These are phyloP conservation scores for Ceyx melanurus DNA, from an alignment of 2,113 vertebrate genomes.

Conservation along the genomic window DNA sequence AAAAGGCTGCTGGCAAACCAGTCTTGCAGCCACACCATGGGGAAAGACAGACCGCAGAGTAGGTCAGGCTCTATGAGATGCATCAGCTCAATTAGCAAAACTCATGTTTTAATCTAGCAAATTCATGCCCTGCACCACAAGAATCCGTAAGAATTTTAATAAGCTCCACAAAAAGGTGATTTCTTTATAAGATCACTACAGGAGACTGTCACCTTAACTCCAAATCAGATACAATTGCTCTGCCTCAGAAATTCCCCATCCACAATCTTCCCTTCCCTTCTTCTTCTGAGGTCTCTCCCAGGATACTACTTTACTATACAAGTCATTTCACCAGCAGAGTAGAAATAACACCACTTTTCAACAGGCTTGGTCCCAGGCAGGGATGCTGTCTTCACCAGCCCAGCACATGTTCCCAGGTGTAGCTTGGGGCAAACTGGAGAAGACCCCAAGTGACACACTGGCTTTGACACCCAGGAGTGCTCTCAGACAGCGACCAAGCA, in stretches of 20 bases:
- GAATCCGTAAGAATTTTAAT: background rate
- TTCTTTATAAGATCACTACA: background rate
- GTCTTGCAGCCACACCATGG: accelerated
- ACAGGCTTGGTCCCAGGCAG: background rate
- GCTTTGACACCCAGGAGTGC: background rate
- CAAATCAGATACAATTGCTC: background rate
- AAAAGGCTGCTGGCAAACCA: background rate
- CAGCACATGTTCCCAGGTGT: accelerated
- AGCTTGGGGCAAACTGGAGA: background rate
- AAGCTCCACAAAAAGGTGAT: background rate
- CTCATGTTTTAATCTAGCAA: background rate
- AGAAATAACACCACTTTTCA: constrained; percentile 13
- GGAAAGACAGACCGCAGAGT: background rate
- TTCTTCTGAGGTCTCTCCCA: constrained; percentile 27
- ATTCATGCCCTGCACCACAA: background rate
- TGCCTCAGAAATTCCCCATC: constrained; percentile 18
- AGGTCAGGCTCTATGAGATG: background rate
- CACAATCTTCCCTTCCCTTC: constrained; percentile 28
- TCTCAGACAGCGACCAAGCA: background rate
- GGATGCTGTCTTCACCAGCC: background rate
- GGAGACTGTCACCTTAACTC: background rate
- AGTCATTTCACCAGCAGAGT: constrained; percentile 55
- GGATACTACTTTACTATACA: constrained; percentile 38
- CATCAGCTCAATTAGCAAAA: background rate
- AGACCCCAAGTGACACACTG: background rate